A percentile compares a stretch with the other conserved stretches of the same genome.
These are phyloP conservation scores for Drosophila demipolita DNA, from an alignment of 2,888 invertebrate genomes.

Conservation along the genomic window DNA sequence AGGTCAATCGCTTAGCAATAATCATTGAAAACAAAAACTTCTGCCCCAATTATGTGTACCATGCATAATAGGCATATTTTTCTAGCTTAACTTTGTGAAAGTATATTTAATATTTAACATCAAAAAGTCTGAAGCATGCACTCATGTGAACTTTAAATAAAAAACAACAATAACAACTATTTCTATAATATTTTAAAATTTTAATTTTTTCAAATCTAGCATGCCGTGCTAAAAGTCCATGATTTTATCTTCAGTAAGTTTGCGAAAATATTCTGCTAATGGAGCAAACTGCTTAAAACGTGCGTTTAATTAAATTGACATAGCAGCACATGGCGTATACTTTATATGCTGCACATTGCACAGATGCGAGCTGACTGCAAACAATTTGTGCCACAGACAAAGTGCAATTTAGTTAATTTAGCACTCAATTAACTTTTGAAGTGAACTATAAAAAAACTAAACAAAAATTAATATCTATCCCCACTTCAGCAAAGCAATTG, in stretches of 20 bases:
- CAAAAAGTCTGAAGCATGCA: neutral
- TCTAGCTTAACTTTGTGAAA: neutral
- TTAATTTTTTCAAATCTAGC: too few relatives aligned
- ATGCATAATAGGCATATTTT: neutral
- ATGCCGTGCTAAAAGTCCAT: neutral
- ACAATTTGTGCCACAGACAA: conserved; percentile 58
- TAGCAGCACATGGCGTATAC: conserved; percentile 39
- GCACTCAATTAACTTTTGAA: conserved; percentile 75
- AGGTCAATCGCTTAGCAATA: neutral
- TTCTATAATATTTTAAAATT: too few relatives aligned
- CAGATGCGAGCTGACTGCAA: conserved; percentile 53
- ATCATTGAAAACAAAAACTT: neutral
- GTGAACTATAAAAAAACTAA: conserved; percentile 26
- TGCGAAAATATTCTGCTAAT: neutral
- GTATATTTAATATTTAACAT: neutral
- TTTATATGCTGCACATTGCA: conserved; percentile 56
- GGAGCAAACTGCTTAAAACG: conserved; percentile 1
- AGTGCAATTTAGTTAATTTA: conserved; percentile 77
- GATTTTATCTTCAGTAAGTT: neutral
- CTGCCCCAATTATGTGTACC: neutral
- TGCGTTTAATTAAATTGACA: conserved; percentile 29
- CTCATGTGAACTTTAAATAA: neutral
- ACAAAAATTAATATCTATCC: conserved; percentile 26
- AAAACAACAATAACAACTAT: neutral
- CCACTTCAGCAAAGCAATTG: conserved; percentile 61